These are phyloP conservation scores for Ctenomys sociabilis DNA, from an alignment of 2,113 vertebrate genomes.

Conservation along the genomic window DNA sequence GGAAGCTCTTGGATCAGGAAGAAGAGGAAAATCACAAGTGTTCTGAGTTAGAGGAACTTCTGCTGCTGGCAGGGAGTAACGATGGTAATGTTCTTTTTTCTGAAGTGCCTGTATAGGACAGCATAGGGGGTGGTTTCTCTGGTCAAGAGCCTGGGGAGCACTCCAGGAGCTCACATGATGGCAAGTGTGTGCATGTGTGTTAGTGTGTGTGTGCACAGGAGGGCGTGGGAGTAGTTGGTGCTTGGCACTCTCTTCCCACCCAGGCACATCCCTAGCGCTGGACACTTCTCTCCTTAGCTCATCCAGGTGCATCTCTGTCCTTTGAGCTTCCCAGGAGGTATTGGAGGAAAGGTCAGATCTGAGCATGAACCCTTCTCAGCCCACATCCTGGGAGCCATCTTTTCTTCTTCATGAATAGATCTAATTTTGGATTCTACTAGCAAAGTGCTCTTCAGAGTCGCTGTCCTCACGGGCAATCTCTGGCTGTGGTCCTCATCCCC, in stretches of 20 bases:
- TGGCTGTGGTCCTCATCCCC: neutral
- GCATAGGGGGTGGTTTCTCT: neutral
- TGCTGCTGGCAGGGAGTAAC: constrained; percentile 35
- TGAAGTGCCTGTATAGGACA: neutral
- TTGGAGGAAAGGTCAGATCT: neutral
- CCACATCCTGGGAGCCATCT: neutral
- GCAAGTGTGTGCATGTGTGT: neutral
- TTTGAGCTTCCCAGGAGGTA: neutral
- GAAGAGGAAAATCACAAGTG: neutral
- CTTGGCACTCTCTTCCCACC: neutral
- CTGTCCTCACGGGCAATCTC: neutral
- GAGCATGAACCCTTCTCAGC: neutral
- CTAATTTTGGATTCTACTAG: neutral
- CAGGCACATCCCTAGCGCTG: too few species aligned
- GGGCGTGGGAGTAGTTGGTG: neutral
- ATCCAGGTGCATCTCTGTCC: neutral
- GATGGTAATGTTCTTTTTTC: neutral
- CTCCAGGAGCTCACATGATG: neutral
- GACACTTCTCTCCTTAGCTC: neutral
- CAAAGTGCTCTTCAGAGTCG: neutral
- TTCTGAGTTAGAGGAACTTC: constrained; percentile 7
- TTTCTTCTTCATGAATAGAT: neutral
- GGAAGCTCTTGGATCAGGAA: neutral
- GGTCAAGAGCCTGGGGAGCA: neutral
- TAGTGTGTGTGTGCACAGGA: neutral